Percentiles rank a stretch among this genome's conserved stretches.
Evolutionary conservation across 2,888 invertebrate species (phyloP).

Genomic region (Eristalinus sepulchralis): DNA sequence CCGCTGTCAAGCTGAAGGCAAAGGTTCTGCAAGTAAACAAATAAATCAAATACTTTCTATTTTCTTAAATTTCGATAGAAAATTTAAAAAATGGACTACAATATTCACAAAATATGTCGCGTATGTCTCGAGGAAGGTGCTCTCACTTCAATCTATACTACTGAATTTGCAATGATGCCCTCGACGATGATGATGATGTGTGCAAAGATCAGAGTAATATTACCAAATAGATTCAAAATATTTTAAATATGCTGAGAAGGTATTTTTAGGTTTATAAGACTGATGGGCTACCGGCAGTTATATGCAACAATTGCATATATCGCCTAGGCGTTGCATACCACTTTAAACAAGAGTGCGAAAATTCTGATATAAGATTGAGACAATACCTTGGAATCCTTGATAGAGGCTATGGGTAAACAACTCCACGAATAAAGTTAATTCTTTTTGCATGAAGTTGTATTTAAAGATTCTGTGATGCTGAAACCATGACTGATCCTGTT

Average conservation of each 20-base stretch:
- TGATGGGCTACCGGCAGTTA: conserved; percentile 84
- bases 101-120: conserved; percentile 83
- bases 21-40: background rate
- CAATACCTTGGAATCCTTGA: conserved; percentile 83
- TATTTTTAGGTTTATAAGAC: conserved; percentile 81
- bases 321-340: conserved; percentile 84
- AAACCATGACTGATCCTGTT: conserved; percentile 82
- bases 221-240: background rate
- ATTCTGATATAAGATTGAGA: conserved; percentile 83
- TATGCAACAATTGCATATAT: conserved; percentile 85
- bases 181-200: conserved; percentile 84
- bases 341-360: conserved; percentile 85
- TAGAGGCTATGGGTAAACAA: conserved; percentile 75
- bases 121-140: conserved; percentile 84
- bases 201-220: conserved; percentile 82
- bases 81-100: conserved; percentile 78
- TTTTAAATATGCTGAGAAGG: background rate
- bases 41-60: background rate
- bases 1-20: background rate
- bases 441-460: conserved; percentile 36
- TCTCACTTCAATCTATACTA: conserved; percentile 84
- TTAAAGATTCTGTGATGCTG: conserved; percentile 82
- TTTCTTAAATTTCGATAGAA: background rate
- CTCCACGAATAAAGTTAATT: background rate
- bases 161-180: conserved; percentile 83